These are phyloP conservation scores for Diplolepis rosae DNA, from an alignment of 2,888 invertebrate genomes.

Conservation along the genomic window DNA sequence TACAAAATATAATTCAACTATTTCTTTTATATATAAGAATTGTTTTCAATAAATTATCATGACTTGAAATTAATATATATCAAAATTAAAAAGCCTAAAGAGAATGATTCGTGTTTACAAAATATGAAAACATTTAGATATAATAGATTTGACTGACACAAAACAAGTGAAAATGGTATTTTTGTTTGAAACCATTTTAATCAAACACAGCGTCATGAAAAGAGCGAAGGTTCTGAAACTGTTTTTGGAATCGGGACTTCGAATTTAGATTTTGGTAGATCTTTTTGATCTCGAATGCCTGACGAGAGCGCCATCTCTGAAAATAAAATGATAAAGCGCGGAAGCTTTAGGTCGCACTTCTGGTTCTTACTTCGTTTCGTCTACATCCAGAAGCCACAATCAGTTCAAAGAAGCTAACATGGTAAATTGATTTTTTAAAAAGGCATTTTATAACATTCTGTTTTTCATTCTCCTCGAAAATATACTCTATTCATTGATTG, in stretches of 20 bases:
- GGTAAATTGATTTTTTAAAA: conserved; percentile 60
- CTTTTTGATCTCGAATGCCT: conserved; percentile 75
- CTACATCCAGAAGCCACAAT: conserved; percentile 77
- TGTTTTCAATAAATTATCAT: too few relatives aligned
- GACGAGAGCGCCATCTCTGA: conserved; percentile 83
- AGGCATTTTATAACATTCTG: not conserved
- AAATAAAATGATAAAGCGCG: conserved; percentile 83
- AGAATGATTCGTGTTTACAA: too few relatives aligned
- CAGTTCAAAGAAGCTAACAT: conserved; percentile 56
- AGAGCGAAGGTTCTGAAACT: conserved; percentile 62
- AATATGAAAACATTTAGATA: not conserved
- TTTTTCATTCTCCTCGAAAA: too few relatives aligned
- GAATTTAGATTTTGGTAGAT: conserved; percentile 51
- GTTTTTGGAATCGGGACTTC: conserved; percentile 70
- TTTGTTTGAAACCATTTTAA: not conserved
- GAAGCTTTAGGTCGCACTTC: conserved; percentile 84
- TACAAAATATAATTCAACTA: too few relatives aligned
- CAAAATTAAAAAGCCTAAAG: too few relatives aligned
- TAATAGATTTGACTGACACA: not conserved
- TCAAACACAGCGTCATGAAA: not conserved
- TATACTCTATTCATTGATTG: not conserved
- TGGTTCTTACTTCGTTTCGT: conserved; percentile 85
- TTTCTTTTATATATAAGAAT: too few relatives aligned
- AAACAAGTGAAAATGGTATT: conserved; percentile 48
- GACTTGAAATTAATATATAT: too few relatives aligned